phyloP scores from a whole-genome alignment of 2,113 vertebrate species.

The Laticauda laticaudata region DNA sequence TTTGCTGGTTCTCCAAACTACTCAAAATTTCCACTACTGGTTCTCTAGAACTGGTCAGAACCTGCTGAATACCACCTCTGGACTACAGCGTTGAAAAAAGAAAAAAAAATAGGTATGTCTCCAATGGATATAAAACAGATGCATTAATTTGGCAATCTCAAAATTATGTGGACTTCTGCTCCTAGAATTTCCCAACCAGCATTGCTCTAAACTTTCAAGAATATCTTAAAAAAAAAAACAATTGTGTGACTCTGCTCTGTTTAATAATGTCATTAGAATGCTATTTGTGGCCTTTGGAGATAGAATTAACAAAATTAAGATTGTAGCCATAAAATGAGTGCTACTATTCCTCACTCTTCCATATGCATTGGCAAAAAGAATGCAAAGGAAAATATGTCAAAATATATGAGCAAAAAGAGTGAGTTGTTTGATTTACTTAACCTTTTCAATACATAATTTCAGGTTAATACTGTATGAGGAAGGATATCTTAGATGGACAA shows the following conservation, averaged over 20 bases:
- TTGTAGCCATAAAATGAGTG: background rate
- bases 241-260: background rate
- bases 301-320: background rate
- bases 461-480: background rate
- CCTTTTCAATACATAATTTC: background rate
- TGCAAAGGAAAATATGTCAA: background rate
- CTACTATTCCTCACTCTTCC: background rate
- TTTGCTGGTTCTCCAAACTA: no score
- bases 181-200: background rate
- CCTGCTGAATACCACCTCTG: no score
- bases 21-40: no score
- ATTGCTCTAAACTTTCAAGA: background rate
- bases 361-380: background rate
- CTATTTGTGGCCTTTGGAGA: background rate
- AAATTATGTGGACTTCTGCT: background rate
- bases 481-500: background rate
- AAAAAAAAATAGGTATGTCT: background rate
- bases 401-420: background rate
- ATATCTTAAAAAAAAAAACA: background rate
- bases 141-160: background rate
- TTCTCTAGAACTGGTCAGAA: no score
- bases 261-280: background rate
- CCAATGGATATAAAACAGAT: background rate
- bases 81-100: background rate
- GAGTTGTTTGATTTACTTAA: background rate